phyloP scores from a whole-genome alignment of 2,888 invertebrate species.

The Ormyrus thymus region DNA sequence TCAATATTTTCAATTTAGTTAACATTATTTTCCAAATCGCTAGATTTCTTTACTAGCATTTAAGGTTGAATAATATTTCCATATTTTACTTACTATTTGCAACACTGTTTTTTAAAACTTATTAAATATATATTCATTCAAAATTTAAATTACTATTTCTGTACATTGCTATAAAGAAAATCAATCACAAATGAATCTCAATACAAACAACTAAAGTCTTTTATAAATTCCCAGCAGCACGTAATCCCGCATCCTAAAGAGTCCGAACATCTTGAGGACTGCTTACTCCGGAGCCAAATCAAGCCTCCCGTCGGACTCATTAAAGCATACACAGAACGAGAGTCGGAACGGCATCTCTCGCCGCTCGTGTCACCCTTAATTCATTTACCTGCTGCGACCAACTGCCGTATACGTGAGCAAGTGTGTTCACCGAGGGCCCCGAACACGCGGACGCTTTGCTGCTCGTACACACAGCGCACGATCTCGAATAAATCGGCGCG shows the following conservation, averaged over 20 bases:
- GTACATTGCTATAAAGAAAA: too few species aligned
- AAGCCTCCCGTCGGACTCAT: conserved; percentile 9
- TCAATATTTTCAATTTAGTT: too few species aligned
- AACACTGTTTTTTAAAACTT: too few species aligned
- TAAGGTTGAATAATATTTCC: too few species aligned
- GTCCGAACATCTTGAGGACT: neutral
- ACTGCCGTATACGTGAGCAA: conserved; percentile 19
- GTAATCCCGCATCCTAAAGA: neutral
- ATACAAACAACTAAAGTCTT: neutral
- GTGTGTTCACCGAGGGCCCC: neutral
- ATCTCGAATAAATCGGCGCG: conserved; percentile 33
- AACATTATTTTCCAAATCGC: too few species aligned
- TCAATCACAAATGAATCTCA: neutral
- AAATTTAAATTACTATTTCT: too few species aligned
- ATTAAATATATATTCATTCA: too few species aligned
- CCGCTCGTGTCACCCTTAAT: conserved; percentile 41
- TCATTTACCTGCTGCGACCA: conserved; percentile 24
- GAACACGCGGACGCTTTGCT: neutral
- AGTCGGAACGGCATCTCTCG: neutral
- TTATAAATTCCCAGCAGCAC: neutral
- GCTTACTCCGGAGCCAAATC: neutral
- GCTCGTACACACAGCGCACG: conserved; percentile 2
- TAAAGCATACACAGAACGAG: conserved; percentile 18
- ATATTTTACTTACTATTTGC: too few species aligned
- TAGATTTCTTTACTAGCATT: too few species aligned